Conservation (phyloP, 2,113 vertebrate genomes). For the Ahaetulla prasina region DNA sequence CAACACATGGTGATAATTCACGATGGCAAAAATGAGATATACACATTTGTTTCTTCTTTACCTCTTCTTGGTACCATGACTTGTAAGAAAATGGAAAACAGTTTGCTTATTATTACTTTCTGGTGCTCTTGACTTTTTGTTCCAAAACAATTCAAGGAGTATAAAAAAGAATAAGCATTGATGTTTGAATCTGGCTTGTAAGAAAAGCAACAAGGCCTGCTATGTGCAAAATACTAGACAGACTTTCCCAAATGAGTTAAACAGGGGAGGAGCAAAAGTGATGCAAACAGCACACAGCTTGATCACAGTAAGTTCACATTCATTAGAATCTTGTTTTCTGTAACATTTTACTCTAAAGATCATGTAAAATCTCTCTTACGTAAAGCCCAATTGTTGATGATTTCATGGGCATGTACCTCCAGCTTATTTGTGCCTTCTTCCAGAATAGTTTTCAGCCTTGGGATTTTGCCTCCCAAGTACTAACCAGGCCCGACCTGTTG, state of each 20-base stretch:
- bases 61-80: background rate
- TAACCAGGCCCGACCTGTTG: background rate
- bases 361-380: background rate
- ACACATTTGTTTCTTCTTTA: background rate
- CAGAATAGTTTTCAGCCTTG: background rate
- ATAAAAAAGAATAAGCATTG: background rate
- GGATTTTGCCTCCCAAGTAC: background rate
- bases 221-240: background rate
- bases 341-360: background rate
- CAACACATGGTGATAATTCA: background rate
- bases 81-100: background rate
- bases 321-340: background rate
- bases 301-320: background rate
- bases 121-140: background rate
- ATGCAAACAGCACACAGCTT: background rate
- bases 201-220: background rate
- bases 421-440: background rate
- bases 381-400: background rate
- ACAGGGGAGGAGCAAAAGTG: background rate
- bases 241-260: background rate
- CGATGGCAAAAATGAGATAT: background rate
- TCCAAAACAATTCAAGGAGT: background rate
- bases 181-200: background rate
- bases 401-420: background rate
- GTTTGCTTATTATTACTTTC: background rate